Evolutionary conservation across 2,888 invertebrate genomes (phyloP), one percentile per base, ranked within the genome.

Genomic region (Malthinus flaveolus): DNA sequence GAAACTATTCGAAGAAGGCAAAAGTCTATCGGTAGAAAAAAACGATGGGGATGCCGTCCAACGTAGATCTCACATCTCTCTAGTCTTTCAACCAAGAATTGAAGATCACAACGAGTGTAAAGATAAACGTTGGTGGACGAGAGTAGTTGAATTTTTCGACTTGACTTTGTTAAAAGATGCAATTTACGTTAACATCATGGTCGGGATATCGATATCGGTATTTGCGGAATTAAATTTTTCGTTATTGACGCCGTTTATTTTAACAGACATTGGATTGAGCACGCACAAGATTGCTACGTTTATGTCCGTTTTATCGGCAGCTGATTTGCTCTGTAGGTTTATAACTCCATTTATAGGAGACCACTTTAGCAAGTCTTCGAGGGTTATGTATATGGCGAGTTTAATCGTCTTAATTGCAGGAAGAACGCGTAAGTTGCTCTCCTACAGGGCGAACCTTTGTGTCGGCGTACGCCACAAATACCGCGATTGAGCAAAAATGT

Each of bases 141-240:
- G 74, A 52, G 68, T 86, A 11, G 78, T 84, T 0, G 75, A 80
- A 11, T 82, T 85, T 60, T 87, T 88, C 69, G 89, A 88, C 74
- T 75, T 89, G 49, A 84, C 83, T 37, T 78, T 89, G 39, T 73
- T 89, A n/a, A 82, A 78, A 61, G 89, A 89, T 75, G 85, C 85
- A 15, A 80, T 85, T 65, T 89, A 87, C 70, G 82, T 88, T 1
- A 88, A 85, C 67, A 85, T 89, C 61, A 82, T 87, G 79, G 56
- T 87, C 44, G 89, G 89, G 10, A 78, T 89, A 73, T 86, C 88
- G 0, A 73, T 88, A 33, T 88, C 87, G 1, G 81, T 87, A 6
- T 86, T 87, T 68, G 87, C 87, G 0, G 89, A 89, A 72, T 81
- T 86, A 0, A 89, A 88, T 69, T 89, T 89, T 71, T 85, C 87